A percentile compares a stretch with the other conserved stretches of the same genome.
Evolutionary conservation across 2,888 invertebrate genomes (phyloP).

Genomic region (Toxonevra muliebris): DNA sequence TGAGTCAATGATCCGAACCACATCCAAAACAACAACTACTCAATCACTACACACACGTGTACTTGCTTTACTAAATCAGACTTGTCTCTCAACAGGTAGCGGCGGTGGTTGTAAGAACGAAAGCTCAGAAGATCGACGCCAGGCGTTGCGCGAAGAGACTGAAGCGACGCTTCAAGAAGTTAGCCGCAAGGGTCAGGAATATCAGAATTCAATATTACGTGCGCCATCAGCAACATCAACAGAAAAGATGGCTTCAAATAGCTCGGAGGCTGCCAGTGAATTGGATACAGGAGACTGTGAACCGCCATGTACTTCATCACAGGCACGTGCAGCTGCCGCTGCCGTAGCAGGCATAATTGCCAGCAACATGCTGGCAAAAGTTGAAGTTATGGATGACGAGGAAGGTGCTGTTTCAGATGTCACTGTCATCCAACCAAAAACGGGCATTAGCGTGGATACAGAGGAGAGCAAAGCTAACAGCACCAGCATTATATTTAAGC

Average conservation of each 20-base stretch:
- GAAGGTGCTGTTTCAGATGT: neutral
- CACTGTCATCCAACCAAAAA: neutral
- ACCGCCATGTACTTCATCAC: constrained; percentile 17
- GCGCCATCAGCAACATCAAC: constrained; percentile 41
- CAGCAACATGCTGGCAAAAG: neutral
- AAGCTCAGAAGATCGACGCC: constrained; percentile 55
- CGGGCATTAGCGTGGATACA: constrained; percentile 35
- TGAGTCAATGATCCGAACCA: constrained; percentile 1
- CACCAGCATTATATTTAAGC: constrained; percentile 24
- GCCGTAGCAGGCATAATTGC: constrained; percentile 10
- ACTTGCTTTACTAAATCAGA: constrained; percentile 29
- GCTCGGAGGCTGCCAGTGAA: constrained; percentile 17
- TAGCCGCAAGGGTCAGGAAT: constrained; percentile 63
- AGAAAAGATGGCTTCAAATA: constrained; percentile 32
- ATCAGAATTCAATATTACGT: constrained; percentile 58
- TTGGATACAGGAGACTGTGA: constrained; percentile 32
- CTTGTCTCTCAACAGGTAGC: constrained; percentile 46
- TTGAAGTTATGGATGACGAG: constrained; percentile 23
- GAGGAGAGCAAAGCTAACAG: constrained; percentile 12
- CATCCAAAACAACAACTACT: constrained; percentile 5
- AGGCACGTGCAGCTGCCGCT: constrained; percentile 3
- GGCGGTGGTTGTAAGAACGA: constrained; percentile 48
- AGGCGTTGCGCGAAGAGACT: constrained; percentile 57
- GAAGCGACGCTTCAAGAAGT: constrained; percentile 62
- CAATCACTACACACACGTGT: constrained; percentile 19